Conservation (phyloP, 2,113 vertebrate genomes). For the Condylura cristata region DNA sequence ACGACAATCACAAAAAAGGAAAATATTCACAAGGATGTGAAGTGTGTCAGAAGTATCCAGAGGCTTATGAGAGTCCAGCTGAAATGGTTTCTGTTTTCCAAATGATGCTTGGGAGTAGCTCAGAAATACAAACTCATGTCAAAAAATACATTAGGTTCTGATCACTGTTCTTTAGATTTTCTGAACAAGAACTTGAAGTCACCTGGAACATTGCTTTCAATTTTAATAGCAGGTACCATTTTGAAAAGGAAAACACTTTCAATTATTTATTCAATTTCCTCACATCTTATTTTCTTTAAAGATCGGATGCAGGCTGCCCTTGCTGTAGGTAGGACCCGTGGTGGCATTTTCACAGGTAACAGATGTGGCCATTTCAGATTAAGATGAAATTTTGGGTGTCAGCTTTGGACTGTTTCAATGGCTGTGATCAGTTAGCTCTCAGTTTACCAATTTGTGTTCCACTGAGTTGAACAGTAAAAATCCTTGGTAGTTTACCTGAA, state of each 20-base stretch:
- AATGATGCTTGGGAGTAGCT: background rate
- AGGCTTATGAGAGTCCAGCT: background rate
- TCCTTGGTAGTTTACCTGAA: slow-evolving; percentile 80
- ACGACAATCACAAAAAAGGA: background rate
- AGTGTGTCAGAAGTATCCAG: background rate
- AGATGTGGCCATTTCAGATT: slow-evolving; percentile 40
- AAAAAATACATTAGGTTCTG: background rate
- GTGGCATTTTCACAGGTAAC: background rate
- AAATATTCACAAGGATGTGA: background rate
- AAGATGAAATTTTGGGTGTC: slow-evolving; percentile 37
- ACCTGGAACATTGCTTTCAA: background rate
- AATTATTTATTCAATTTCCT: background rate
- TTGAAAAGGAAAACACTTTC: background rate
- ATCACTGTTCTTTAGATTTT: background rate
- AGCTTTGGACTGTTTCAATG: slow-evolving; percentile 17
- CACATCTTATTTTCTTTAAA: background rate
- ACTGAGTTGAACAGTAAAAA: slow-evolving; percentile 67
- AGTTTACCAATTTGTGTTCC: slow-evolving; percentile 65
- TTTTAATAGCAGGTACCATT: background rate
- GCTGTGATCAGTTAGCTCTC: slow-evolving; percentile 32
- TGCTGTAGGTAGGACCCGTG: background rate
- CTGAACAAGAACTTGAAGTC: background rate
- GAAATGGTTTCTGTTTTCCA: background rate
- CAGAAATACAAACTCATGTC: background rate
- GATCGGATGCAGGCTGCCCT: background rate